These are phyloP conservation scores for Mimas tiliae DNA, from an alignment of 2,888 invertebrate genomes.

Conservation along the genomic window DNA sequence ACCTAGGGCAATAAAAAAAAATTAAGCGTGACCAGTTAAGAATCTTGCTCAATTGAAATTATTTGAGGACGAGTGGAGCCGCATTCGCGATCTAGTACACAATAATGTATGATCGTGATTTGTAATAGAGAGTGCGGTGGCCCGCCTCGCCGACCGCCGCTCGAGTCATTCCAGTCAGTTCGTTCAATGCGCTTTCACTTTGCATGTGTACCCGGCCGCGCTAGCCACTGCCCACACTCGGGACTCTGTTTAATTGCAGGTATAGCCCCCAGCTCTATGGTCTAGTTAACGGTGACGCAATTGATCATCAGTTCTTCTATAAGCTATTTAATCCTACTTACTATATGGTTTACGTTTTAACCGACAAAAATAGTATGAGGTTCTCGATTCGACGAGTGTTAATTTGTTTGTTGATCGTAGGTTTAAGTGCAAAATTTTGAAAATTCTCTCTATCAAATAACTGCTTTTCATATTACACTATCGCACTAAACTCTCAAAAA, in stretches of 20 bases:
- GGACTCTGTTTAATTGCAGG: neutral
- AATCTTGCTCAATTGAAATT: neutral
- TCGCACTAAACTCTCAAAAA: too few species aligned
- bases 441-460: too few species aligned
- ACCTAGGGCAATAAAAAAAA: too few species aligned
- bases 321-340: too few species aligned
- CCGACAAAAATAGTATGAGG: too few species aligned
- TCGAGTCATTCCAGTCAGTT: neutral
- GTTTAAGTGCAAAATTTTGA: too few species aligned
- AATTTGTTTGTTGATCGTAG: too few species aligned
- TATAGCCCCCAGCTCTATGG: neutral
- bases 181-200: constrained; percentile 11
- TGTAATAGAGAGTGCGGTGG: constrained; percentile 14
- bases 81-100: neutral
- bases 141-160: neutral
- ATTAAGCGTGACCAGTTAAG: too few species aligned
- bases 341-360: too few species aligned
- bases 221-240: neutral
- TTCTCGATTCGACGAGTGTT: too few species aligned
- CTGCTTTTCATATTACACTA: too few species aligned
- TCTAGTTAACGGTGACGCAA: neutral
- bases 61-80: neutral
- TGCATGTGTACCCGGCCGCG: neutral
- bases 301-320: too few species aligned
- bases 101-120: neutral